These are phyloP conservation scores for Elysia crispata DNA, from an alignment of 2,888 invertebrate genomes.

Conservation along the genomic window DNA sequence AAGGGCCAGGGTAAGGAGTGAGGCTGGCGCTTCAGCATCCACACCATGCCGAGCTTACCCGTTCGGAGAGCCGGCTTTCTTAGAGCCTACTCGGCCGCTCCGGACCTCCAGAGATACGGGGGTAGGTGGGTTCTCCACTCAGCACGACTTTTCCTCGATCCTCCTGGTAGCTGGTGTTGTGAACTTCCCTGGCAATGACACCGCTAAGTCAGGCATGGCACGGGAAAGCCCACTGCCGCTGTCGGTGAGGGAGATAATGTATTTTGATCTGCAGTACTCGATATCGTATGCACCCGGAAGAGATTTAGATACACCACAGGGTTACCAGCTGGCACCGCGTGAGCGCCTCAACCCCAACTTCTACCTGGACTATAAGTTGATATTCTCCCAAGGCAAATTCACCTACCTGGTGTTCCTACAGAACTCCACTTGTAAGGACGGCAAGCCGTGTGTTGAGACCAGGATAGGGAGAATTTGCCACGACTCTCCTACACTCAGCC, in stretches of 20 bases:
- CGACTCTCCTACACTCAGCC: background rate
- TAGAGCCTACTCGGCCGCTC: no score
- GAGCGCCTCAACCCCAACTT: background rate
- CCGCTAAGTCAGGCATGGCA: no score
- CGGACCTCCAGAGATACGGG: no score
- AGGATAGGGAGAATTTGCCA: constrained; percentile 27
- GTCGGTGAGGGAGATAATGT: constrained; percentile 13
- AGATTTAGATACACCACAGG: background rate
- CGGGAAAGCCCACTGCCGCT: background rate
- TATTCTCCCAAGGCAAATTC: constrained; percentile 18
- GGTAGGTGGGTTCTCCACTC: no score
- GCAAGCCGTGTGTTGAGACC: background rate
- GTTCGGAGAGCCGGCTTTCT: no score
- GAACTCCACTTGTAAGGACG: background rate
- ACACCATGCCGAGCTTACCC: no score
- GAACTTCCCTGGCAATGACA: no score
- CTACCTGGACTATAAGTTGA: constrained; percentile 30
- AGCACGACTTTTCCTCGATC: no score
- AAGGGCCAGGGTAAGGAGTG: background rate
- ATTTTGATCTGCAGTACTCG: background rate
- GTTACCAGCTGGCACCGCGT: no score
- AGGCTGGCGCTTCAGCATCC: no score
- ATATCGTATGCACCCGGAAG: constrained; percentile 5
- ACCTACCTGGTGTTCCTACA: constrained; percentile 32
- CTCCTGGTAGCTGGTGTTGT: no score